Conservation (phyloP, 1,140 invertebrate species). For the Drosophila orosa region DNA sequence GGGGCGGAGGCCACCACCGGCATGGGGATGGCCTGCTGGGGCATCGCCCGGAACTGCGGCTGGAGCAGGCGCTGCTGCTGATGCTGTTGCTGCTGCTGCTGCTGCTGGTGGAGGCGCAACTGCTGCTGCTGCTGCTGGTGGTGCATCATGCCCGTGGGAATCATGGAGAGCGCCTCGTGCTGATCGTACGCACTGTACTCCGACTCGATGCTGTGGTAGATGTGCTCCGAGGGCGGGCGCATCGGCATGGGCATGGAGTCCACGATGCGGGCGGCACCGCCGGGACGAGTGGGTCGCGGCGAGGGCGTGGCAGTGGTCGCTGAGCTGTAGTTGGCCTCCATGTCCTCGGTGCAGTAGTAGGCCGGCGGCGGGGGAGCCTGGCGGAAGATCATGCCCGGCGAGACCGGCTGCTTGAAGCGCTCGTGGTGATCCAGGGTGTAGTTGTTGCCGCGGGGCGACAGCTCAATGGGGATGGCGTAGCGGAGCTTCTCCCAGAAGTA, state of each 20-base stretch:
- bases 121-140: conserved; percentile 67
- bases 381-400: conserved; percentile 79
- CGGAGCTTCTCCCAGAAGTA: conserved; percentile 96
- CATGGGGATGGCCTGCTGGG: conserved; percentile 39
- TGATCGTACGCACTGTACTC: conserved; percentile 87
- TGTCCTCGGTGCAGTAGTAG: conserved; percentile 85
- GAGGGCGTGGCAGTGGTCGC: conserved; percentile 88
- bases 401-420: conserved; percentile 84
- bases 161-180: conserved; percentile 82
- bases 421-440: conserved; percentile 84
- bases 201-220: conserved; percentile 94
- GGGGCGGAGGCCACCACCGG: conserved; percentile 55
- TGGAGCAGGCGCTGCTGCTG: conserved; percentile 66
- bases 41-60: conserved; percentile 62
- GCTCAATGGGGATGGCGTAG: conserved; percentile 92
- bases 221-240: conserved; percentile 92
- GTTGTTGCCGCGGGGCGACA: conserved; percentile 85
- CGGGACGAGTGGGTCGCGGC: conserved; percentile 85
- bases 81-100: conserved; percentile 65
- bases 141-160: conserved; percentile 73
- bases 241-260: conserved; percentile 76
- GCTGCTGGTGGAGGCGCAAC: conserved; percentile 68
- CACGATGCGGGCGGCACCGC: conserved; percentile 66
- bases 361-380: conserved; percentile 84
- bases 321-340: conserved; percentile 87